phyloP scores from a whole-genome alignment of 2,797 vertebrate genomes.

The Cichlasoma orientale region DNA sequence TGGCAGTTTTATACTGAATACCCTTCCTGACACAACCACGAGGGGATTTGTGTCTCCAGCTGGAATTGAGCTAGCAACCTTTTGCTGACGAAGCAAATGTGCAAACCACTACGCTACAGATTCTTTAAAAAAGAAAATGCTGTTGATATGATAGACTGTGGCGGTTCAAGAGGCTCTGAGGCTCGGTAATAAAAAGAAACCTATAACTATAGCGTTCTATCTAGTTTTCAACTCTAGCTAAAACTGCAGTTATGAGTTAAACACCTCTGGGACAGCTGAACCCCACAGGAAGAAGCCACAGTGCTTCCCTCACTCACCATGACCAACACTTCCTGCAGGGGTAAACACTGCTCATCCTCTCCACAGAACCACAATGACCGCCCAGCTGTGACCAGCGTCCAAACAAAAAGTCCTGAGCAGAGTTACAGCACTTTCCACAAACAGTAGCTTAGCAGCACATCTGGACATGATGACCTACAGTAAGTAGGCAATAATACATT shows the following conservation, averaged over 20 bases:
- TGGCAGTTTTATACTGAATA: too few species aligned
- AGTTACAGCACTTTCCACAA: conserved; percentile 21
- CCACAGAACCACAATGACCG: conserved; percentile 21
- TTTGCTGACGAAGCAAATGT: too few species aligned
- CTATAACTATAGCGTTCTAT: not conserved
- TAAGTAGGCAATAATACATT: not conserved
- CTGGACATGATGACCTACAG: not conserved
- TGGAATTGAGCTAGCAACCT: too few species aligned
- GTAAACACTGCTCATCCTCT: conserved; percentile 8
- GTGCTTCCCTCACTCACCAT: not conserved
- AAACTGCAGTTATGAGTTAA: not conserved
- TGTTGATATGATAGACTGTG: not conserved
- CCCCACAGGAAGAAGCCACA: conserved; percentile 29
- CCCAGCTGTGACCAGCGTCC: conserved; percentile 9
- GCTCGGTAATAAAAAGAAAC: not conserved
- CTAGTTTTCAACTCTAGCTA: not conserved
- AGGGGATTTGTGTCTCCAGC: too few species aligned
- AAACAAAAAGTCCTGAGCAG: conserved; percentile 1
- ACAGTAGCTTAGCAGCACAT: conserved; percentile 7
- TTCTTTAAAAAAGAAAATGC: too few species aligned
- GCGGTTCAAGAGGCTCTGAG: not conserved
- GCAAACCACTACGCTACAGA: not conserved
- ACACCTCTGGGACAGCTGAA: not conserved
- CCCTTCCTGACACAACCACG: too few species aligned
- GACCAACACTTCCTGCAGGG: conserved; percentile 14